Base-by-base conservation (phyloP, 1,140 invertebrate species). In the Matsumurasca onukii region DNA sequence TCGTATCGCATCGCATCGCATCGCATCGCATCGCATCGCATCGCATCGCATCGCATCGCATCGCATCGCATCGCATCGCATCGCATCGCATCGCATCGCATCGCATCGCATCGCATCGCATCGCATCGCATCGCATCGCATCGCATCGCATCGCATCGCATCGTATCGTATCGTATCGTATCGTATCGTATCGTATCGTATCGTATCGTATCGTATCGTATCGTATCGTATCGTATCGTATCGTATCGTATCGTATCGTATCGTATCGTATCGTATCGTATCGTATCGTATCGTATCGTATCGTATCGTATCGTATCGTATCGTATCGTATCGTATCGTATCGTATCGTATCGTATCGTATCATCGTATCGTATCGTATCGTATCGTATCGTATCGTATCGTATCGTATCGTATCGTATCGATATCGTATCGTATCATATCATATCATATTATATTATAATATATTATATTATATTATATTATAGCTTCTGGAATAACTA, bases 1-100 rank as follows among this genome's bases (percentile, higher is more conserved):
- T 70, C 68, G 65, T 70, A 71, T 71, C 68, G 65, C 70, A 71
- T 71, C 70, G 65, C 66, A 71, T 70, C 70, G 65, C 70, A 71
- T 71, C 61, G 52, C 66, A 71, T 71, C 69, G 49, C 66, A 71
- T 71, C 68, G 65, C 66, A 71, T 71, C 68, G 52, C 59, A 71
- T 71, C 68, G 52, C 70, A 71, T 71, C 57, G 61, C 66, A 70
- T 70, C 68, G 59, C 64, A 70, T 12, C n/a, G 39, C n/a, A 45
- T 45, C n/a, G 39, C n/a, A n/a, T 45, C n/a, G 39, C n/a, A n/a
- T 51, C 3, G 39, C 39, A 45, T 45, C n/a, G n/a, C n/a, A n/a
- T n/a, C n/a, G n/a, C n/a, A n/a, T 59, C 25, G 24, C 29, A 25
- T 59, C 25, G 24, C 29, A 25, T 59, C 25, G 24, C 29, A 25